Base-by-base conservation (phyloP, 2,113 vertebrate species). In the Pao palembangensis region DNA sequence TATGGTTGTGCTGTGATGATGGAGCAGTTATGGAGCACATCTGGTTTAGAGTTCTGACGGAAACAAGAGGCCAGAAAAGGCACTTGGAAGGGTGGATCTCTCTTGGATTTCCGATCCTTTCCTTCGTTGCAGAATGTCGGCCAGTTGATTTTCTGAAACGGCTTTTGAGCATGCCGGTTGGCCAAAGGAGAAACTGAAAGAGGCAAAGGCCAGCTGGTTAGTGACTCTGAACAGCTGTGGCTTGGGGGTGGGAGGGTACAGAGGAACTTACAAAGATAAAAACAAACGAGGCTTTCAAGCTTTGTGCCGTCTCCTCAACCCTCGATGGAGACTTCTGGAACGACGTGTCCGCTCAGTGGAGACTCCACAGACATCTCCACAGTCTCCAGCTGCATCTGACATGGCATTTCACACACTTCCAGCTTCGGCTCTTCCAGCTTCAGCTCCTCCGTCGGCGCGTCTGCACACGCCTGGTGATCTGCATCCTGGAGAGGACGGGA, bases 41-140 rank as follows among this genome's bases (percentile, higher is more conserved):
- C 72, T 84, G 78, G 69, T 79, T 64, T 68, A 58, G 51, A 64
- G 67, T 74, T 68, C 43, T 25, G 54, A 73, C 59, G 69, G 77
- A 72, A 84, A 73, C 59, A 46, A 64, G 47, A 64, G 50, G 69
- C 55, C 64, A 63, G 56, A 71, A 78, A 82, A 87, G 79, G 83
- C 85, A 88, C 84, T 84, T 82, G 61, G 69, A 76, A 84, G 69
- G 69, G 65, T 79, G 75, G 78, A 78, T 71, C 58, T 69, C 74
- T 69, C 75, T 79, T 74, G 19, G 15, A 81, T 78, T 81, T 78
- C 81, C 75, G 75, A 73, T 50, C 28, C 28, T 52, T 80, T 73
- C 60, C 49, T 49, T 71, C 34, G 15, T 69, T 81, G 79, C 60
- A 44, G 46, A 77, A 58, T n/a, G 47, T 75, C 70, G 54, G 65